These are phyloP conservation scores for Ernsta delagoae DNA, from an alignment of 2,888 invertebrate genomes.

Conservation along the genomic window DNA sequence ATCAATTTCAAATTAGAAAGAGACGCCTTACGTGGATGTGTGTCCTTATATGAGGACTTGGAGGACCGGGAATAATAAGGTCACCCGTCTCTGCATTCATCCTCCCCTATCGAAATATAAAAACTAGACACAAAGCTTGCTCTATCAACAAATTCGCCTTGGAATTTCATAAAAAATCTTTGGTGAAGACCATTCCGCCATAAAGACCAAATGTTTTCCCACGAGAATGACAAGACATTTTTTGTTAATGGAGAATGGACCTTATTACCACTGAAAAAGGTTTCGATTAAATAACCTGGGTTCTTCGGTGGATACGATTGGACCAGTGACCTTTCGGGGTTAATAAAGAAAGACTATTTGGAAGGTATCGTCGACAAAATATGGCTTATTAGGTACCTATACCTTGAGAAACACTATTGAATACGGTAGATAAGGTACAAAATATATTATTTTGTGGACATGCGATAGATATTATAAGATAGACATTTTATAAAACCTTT, in stretches of 20 bases:
- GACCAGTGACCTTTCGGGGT: slow-evolving; percentile 9
- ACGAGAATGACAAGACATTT: slow-evolving; percentile 10
- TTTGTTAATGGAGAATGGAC: slow-evolving; percentile 10
- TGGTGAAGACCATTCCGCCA: neutral
- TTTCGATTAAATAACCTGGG: slow-evolving; percentile 1
- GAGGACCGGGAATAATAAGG: too few relatives aligned
- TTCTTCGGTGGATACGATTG: neutral
- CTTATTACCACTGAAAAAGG: neutral
- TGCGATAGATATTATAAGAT: too few relatives aligned
- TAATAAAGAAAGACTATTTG: slow-evolving; percentile 9
- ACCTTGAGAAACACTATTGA: slow-evolving; percentile 3
- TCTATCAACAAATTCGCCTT: neutral
- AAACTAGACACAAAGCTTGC: neutral
- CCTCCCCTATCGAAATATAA: too few relatives aligned
- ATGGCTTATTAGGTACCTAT: neutral
- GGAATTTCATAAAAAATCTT: neutral
- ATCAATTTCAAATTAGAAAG: too few relatives aligned
- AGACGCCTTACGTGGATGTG: too few relatives aligned
- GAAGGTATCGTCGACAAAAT: slow-evolving; percentile 20
- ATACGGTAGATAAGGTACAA: neutral
- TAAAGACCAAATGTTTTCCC: slow-evolving; percentile 8
- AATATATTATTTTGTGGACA: neutral
- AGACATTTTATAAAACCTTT: too few relatives aligned
- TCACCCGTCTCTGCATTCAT: too few relatives aligned
- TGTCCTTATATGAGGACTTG: too few relatives aligned